phyloP scores from a whole-genome alignment of 2,113 vertebrate genomes.

The Perognathus longimembris region DNA sequence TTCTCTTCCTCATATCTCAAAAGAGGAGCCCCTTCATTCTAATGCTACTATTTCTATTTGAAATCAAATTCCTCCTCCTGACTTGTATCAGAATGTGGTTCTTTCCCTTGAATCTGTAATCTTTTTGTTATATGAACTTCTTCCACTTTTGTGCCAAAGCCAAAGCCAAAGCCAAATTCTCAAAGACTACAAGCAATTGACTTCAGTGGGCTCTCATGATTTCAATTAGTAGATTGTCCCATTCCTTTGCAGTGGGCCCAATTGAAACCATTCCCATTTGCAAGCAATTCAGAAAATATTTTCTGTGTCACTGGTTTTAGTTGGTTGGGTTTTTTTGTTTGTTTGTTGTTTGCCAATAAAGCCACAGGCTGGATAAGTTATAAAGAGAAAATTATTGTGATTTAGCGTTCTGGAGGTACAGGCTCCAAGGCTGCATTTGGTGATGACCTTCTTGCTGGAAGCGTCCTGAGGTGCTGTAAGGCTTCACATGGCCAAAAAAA shows the following conservation, averaged over 20 bases:
- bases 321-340: too few relatives aligned
- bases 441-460: not conserved
- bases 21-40: not conserved
- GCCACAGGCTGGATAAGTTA: not conserved
- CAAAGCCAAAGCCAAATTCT: not conserved
- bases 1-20: not conserved
- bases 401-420: not conserved
- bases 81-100: not conserved
- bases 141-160: constrained; percentile 14
- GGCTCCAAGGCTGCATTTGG: not conserved
- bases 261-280: not conserved
- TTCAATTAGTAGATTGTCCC: not conserved
- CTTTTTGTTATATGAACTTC: not conserved
- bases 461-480: not conserved
- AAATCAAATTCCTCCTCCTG: not conserved
- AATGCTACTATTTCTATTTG: not conserved
- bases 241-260: not conserved
- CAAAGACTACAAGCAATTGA: not conserved
- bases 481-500: not conserved
- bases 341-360: not conserved
- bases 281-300: not conserved
- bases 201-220: not conserved
- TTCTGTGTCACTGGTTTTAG: not conserved
- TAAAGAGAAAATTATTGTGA: not conserved
- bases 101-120: constrained; percentile 14